A percentile compares a stretch with the other conserved stretches of the same genome.
These are phyloP conservation scores for Stylophora pistillata DNA, from an alignment of 64 coral and sea anemone species.

Conservation along the genomic window DNA sequence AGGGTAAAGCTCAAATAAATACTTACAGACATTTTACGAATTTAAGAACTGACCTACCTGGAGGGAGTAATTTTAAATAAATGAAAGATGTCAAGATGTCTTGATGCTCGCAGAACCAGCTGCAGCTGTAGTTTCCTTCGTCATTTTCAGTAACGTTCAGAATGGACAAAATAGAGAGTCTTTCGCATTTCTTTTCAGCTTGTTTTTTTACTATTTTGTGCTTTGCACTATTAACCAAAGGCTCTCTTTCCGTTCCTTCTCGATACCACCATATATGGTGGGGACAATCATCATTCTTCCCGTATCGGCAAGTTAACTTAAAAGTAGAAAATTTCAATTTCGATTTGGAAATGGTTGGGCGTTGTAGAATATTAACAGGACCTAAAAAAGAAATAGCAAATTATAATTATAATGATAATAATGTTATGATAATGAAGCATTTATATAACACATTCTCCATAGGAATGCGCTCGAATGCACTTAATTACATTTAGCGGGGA, in stretches of 20 bases:
- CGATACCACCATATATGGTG: neutral
- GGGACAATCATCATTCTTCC: neutral
- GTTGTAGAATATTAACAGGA: neutral
- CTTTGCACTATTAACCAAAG: neutral
- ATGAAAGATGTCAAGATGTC: neutral
- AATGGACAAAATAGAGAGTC: neutral
- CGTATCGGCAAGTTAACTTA: neutral
- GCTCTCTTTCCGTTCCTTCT: neutral
- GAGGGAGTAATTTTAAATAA: neutral
- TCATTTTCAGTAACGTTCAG: constrained; percentile 23
- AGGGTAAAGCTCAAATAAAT: neutral
- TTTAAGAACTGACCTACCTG: neutral
- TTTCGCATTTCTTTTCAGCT: neutral
- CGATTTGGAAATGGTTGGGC: neutral
- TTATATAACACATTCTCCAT: too few species aligned
- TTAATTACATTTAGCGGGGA: too few species aligned
- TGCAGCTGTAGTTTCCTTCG: neutral
- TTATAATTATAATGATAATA: neutral
- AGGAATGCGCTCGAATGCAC: too few species aligned
- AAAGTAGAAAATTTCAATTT: neutral
- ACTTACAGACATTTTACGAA: too few species aligned
- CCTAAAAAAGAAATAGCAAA: neutral
- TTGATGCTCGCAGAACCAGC: neutral
- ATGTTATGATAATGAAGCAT: neutral
- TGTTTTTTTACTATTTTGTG: neutral